Evolutionary conservation across 2,888 invertebrate genomes (phyloP).

Genomic region (Lepidochrysops patricia): DNA sequence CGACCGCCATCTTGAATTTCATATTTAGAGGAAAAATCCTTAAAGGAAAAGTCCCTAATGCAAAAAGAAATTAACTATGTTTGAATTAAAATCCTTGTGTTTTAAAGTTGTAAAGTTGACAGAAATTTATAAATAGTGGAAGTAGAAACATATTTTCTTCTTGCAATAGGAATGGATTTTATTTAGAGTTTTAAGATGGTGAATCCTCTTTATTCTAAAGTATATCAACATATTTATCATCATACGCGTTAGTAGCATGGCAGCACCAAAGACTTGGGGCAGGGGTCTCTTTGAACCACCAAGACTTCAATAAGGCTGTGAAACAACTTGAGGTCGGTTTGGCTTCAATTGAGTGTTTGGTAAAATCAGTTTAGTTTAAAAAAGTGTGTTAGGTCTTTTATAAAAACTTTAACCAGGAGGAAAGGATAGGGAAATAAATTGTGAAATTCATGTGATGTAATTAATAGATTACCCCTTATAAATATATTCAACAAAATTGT

Average conservation of each 20-base stretch:
- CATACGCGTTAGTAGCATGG: neutral
- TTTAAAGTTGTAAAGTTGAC: no score
- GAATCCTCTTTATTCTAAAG: neutral
- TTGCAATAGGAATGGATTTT: neutral
- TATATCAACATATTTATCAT: neutral
- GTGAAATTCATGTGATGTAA: no score
- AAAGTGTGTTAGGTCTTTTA: no score
- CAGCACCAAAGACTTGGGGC: constrained; percentile 26
- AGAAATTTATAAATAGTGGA: neutral
- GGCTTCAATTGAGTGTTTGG: constrained; percentile 27
- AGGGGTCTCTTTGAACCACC: constrained; percentile 44
- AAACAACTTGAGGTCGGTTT: constrained; percentile 61
- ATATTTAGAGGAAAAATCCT: neutral
- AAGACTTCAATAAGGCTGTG: constrained; percentile 69
- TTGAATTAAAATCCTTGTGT: no score
- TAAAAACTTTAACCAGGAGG: no score
- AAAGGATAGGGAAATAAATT: no score
- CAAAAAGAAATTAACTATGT: neutral
- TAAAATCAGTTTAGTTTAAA: neutral
- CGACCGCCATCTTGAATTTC: constrained; percentile 17
- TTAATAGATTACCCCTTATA: no score
- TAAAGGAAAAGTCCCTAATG: neutral
- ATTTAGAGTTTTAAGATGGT: no score
- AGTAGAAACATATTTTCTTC: neutral
- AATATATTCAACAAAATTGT: no score